A percentile compares a stretch with the other conserved stretches of the same genome.
Evolutionary conservation across 2,888 invertebrate species (phyloP).

Genomic region (Nasonovia ribisnigri): DNA sequence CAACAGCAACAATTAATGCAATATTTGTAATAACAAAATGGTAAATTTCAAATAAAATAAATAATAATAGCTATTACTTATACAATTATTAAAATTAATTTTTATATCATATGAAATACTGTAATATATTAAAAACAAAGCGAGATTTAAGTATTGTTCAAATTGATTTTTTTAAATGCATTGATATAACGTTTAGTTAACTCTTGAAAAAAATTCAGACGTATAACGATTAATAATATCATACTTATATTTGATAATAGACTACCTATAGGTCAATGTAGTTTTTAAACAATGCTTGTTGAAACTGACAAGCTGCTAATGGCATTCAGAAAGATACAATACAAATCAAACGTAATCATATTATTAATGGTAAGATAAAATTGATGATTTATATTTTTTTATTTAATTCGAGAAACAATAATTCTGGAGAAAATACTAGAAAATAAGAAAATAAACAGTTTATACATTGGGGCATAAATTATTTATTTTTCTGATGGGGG

Average conservation of each 20-base stretch:
- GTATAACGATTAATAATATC: background rate
- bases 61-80: background rate
- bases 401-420: background rate
- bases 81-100: background rate
- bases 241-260: background rate
- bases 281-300: background rate
- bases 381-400: background rate
- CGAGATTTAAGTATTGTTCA: background rate
- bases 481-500: background rate
- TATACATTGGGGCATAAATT: background rate
- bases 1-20: background rate
- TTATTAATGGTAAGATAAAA: background rate
- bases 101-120: background rate
- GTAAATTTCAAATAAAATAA: background rate
- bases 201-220: background rate
- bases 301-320: background rate
- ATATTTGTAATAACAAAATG: background rate
- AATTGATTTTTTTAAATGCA: background rate
- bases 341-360: background rate
- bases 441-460: background rate
- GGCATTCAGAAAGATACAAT: background rate
- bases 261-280: background rate
- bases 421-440: background rate
- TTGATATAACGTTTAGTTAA: background rate
- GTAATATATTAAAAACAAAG: background rate